Conservation (phyloP, 35 echinoderm and acorn worm species). For the Ophioderma brevispina region DNA sequence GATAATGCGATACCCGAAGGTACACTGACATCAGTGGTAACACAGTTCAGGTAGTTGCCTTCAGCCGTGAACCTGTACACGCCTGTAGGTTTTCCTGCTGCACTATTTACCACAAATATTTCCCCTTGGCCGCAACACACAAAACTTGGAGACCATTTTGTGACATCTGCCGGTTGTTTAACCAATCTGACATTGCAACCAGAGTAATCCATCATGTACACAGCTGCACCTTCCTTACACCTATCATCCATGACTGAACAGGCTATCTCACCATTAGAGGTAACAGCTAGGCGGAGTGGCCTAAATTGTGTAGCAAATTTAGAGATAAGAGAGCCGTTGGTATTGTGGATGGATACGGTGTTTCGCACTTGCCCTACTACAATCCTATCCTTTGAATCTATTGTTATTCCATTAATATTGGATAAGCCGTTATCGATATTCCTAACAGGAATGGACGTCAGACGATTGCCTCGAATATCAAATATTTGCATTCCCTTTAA, state of each 20-base stretch:
- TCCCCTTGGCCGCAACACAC: no score
- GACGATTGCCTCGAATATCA: neutral
- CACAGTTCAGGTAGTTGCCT: no score
- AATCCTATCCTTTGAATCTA: neutral
- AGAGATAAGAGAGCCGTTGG: neutral
- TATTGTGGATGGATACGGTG: slow-evolving; percentile 9
- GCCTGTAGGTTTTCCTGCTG: no score
- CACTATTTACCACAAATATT: no score
- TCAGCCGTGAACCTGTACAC: no score
- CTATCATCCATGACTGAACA: neutral
- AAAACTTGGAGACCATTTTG: no score
- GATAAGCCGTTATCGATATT: neutral
- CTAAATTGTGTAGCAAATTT: neutral
- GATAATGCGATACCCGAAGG: no score
- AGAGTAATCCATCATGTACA: neutral
- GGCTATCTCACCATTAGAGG: neutral
- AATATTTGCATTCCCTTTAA: neutral
- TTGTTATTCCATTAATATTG: neutral
- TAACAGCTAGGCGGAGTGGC: neutral
- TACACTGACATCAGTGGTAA: no score
- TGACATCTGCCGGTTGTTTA: no score
- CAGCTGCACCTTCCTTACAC: neutral
- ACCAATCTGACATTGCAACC: neutral
- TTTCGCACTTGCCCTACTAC: neutral
- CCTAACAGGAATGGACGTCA: neutral